Evolutionary conservation across 2,888 invertebrate species (phyloP), one percentile per base, ranked within the genome.

Genomic region (Sarcophaga rosellei): DNA sequence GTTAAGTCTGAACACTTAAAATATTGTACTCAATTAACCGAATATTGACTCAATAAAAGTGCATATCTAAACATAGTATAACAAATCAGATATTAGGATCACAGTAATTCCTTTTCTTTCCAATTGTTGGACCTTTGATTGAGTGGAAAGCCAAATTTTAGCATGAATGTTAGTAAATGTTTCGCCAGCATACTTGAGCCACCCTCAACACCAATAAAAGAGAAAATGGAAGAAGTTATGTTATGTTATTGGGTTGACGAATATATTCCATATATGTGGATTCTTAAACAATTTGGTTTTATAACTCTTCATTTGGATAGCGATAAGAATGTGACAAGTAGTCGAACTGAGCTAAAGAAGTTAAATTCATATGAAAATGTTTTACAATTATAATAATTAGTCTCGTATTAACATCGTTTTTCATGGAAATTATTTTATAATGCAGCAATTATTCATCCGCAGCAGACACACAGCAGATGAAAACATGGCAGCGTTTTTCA

Each of bases 331-430:
- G 17, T 15, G 53, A 59, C 44, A 72, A 11, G 20, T 15, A 72
- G 61, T 73, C 61, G 61, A 62, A 62, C 21, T 73, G 3, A 0
- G 47, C 12, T 35, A 35, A 35, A 47, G 47, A 44, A 62, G 15
- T 62, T 73, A 21, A 62, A 62, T 62, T 62, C 21, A 21, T 21
- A 62, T 62, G 12, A 73, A 45, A 73, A 73, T 62, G 62, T 61
- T 62, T 73, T 62, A 45, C 45, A 73, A 62, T 73, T 73, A 45
- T 44, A 23, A 73, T 73, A 73, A 73, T 73, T 73, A 62, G 73
- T 73, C 61, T 73, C 61, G 61, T 73, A 73, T 73, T 73, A 73
- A 61, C 61, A 45, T 20, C 45, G 45, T 61, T 72, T 62, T 62
- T 62, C 61, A 35, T 8, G 17, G 21, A 73, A 73, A 62, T 45